Base-by-base conservation (phyloP, 2,113 vertebrate genomes). In the Antidorcas marsupialis region DNA sequence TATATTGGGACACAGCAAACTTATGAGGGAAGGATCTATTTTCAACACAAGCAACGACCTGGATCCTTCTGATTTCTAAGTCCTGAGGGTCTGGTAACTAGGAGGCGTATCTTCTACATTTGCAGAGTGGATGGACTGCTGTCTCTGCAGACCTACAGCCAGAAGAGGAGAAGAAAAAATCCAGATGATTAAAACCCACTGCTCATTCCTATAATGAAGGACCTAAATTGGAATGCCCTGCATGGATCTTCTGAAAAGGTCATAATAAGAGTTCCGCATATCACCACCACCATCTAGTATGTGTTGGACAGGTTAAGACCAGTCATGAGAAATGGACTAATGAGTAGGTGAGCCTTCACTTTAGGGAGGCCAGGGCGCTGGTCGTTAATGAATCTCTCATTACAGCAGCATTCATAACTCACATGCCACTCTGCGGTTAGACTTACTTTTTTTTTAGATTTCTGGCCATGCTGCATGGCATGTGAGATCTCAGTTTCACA, bases 361-460 rank as follows among this genome's bases (percentile, higher is more conserved):
- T 11, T 39, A 10, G 76, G 57, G 57, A 84, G 53, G 10, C 78
- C 17, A 62, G 52, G 33, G 39, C 11, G 9, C 8, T 33, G 53
- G 45, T 5, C 47, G 28, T 27, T n/a, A 88, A 47, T 25, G 33
- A 67, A 9, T 85, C 33, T 59, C 23, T 39, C 13, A 28, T 33
- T 57, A 27, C 47, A 39, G 62, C 14, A 91, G 55, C 12, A 16
- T 33, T 30, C 3, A 0, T 28, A 78, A 91, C 57, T 57, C 76
- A 60, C 0, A 23, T 5, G 47, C 25, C 55, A 43, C 33, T 30
- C 28, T 28, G 2, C 0, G 1, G 27, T 57, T 30, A 55, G 28
- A 45, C 15, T 87, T 25, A 6, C 25, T 83, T 43, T 23, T 39
- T 76, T 43, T 27, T 76, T 14, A 76, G 71, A 21, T 14, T 76